Base-by-base conservation (phyloP, 2,797 vertebrate species). In the Anomalospiza imberbis region DNA sequence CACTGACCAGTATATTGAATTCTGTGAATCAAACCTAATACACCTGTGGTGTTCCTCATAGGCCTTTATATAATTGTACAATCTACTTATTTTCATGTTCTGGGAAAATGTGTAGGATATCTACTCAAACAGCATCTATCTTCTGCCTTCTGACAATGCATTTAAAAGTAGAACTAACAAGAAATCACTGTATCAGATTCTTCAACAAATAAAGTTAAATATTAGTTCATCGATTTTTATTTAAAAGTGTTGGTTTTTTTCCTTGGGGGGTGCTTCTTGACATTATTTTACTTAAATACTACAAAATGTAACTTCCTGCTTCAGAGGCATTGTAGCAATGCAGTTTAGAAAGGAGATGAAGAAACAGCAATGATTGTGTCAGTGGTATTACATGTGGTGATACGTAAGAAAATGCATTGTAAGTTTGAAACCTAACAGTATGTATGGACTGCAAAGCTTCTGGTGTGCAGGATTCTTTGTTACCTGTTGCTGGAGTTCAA, bases 181-280 rank as follows among this genome's bases (percentile, higher is more conserved):
- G 21, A 89, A 89, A 76, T 40, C 60, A 58, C 20, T 85, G 44
- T 66, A 66, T 66, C 44, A 84, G 25, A 57, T 55, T 53, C n/a
- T 47, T 93, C 76, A 62, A 48, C 15, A 86, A 93, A 89, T 93
- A 78, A 94, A 95, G 32, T 71, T 62, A 67, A 22, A 11, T 55
- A 44, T 57, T 20, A 77, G 10, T 36, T 63, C 13, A 16, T 75
- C 7, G n/a, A 29, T 68, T 82, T 82, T 51, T 65, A 13, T 78
- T 76, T 29, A 9, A 48, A 91, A 78, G 2, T 7, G 1, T 2
- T 4, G n/a, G n/a, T n/a, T 10, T 11, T 61, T 61, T 36, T 40
- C 60, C 9, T 4, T 4, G 6, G 6, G 5, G 3, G 8, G 3
- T 5, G 5, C 38, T 54, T 54, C 45, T 34, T 76, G 42, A 50